Evolutionary conservation across 2,888 invertebrate species (phyloP).

Genomic region (Piscicola geometra): DNA sequence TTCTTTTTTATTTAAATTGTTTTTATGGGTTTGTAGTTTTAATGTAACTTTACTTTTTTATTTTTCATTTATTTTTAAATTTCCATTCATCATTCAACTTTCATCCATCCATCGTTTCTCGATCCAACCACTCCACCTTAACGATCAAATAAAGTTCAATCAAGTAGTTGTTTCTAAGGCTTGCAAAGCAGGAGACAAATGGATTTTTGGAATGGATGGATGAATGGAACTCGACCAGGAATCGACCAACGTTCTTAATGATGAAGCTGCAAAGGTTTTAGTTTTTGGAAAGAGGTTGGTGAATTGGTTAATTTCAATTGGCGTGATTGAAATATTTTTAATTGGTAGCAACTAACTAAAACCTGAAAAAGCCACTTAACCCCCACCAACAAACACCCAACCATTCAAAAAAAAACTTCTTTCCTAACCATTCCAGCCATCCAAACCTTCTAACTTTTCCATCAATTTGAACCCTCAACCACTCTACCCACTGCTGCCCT

Average conservation of each 20-base stretch:
- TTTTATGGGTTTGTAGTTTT: neutral
- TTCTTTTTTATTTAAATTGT: neutral
- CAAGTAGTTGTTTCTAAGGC: constrained; percentile 57
- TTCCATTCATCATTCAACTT: too few relatives aligned
- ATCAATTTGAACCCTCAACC: too few relatives aligned
- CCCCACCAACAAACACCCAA: neutral
- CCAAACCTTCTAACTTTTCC: too few relatives aligned
- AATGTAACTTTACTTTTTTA: neutral
- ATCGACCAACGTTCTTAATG: constrained; percentile 55
- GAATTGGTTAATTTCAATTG: neutral
- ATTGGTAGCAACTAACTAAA: too few relatives aligned
- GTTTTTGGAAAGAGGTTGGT: neutral
- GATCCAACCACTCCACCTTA: constrained; percentile 23
- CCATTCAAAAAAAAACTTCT: neutral
- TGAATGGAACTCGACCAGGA: constrained; percentile 54
- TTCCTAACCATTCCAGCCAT: too few relatives aligned
- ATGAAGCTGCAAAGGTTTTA: constrained; percentile 35
- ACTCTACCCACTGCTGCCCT: too few relatives aligned
- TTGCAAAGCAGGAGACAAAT: constrained; percentile 47
- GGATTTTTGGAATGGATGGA: constrained; percentile 39
- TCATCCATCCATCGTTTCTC: too few relatives aligned
- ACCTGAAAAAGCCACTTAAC: too few relatives aligned
- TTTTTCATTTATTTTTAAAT: too few relatives aligned
- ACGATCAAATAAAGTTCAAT: constrained; percentile 55
- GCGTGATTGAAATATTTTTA: too few relatives aligned